Evolutionary conservation across 2,113 vertebrate genomes (phyloP), one percentile per base, ranked within the genome.

Genomic region (Struthio camelus): DNA sequence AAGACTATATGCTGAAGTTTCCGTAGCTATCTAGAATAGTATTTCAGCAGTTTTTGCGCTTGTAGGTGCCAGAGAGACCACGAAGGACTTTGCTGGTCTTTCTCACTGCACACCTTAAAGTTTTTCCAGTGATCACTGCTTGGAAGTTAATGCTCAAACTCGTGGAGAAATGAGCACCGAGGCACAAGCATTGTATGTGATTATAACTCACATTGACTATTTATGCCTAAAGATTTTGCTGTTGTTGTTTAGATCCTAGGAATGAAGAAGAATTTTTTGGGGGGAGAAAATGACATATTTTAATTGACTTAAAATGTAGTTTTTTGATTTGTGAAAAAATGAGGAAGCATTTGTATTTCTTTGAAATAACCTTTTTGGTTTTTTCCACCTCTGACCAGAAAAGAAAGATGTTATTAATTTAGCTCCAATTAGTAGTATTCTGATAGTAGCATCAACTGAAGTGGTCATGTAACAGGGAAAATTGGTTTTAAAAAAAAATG

Each of bases 341-440:
- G 56, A 71, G 40, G 84, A 80, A 69, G 2, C 9, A 25, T 1
- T 10, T 0, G 0, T 30, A 5, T 48, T 79, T 19, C 23, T 80
- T 15, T 80, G 51, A 38, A 53, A n/a, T 25, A 22, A 69, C 38
- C 1, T 4, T 83, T 88, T 25, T 38, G 27, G 59, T 76, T 70
- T 70, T 7, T 51, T 61, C 88, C 14, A 71, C 1, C 3, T 85
- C 30, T 48, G 44, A 62, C 14, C 28, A 85, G 42, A 50, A 85
- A 64, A 44, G 10, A 70, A 69, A 36, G 25, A 17, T 62, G 16
- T 36, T 62, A 23, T 6, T 78, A 20, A 4, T n/a, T 82, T 53
- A 64, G 54, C 15, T 87, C 54, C 20, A 75, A 44, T 30, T 22
- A 64, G 13, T 38, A 27, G 12, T 84, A 15, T 32, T n/a, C 23